Conservation (phyloP, 53 echinoderm and acorn worm species). For the Echinarachnius parma region DNA sequence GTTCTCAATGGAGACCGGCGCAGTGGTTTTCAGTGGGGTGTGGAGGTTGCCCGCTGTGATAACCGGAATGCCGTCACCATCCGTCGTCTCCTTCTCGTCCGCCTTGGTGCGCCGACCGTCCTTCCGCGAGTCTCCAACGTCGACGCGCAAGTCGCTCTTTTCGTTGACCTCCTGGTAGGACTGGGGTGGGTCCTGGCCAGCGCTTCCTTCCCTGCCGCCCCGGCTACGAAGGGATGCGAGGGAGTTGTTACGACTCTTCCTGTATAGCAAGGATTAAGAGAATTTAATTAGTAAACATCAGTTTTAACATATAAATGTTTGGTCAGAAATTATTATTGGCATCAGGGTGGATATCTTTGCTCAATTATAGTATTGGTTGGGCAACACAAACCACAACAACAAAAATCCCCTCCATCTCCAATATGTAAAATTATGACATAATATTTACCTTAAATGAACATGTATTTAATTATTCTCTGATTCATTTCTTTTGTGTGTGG, state of each 20-base stretch:
- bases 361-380: too few relatives aligned
- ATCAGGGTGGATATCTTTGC: too few relatives aligned
- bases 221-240: slow-evolving; percentile 70
- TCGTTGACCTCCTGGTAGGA: slow-evolving; percentile 68
- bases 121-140: slow-evolving; percentile 7
- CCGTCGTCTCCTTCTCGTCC: neutral
- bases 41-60: slow-evolving; percentile 10
- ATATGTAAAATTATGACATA: too few relatives aligned
- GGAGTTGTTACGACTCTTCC: slow-evolving; percentile 62
- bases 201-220: neutral
- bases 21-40: slow-evolving; percentile 36
- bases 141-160: slow-evolving; percentile 41
- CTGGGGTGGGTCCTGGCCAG: slow-evolving; percentile 52
- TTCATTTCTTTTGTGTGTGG: too few relatives aligned
- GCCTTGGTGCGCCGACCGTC: too few relatives aligned
- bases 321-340: too few relatives aligned
- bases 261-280: slow-evolving; percentile 18
- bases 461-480: too few relatives aligned
- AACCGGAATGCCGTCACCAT: slow-evolving; percentile 19
- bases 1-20: slow-evolving; percentile 36
- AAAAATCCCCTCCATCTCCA: too few relatives aligned
- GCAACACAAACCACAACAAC: too few relatives aligned
- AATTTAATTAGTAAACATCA: too few relatives aligned
- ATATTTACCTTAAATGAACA: too few relatives aligned
- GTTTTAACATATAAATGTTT: too few relatives aligned